Evolutionary conservation across 2,113 vertebrate genomes (phyloP).

Genomic region (Pristiophorus japonicus): DNA sequence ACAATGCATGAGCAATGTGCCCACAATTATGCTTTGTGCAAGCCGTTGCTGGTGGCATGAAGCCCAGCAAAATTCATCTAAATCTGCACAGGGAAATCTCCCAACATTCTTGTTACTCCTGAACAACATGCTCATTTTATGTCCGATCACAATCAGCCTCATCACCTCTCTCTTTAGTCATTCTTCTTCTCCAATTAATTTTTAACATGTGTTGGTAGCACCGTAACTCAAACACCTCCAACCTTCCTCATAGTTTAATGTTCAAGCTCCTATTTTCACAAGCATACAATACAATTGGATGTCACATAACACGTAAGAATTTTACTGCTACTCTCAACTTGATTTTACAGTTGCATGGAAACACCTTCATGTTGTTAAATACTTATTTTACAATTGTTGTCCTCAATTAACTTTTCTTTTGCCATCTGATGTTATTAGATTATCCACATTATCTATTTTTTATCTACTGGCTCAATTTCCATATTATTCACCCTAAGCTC

Average conservation of each 20-base stretch:
- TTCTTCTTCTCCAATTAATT: neutral
- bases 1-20: neutral
- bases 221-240: neutral
- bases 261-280: neutral
- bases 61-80: neutral
- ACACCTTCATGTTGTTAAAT: neutral
- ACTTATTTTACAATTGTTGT: neutral
- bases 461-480: neutral
- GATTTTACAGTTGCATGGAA: constrained; percentile 9
- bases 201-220: neutral
- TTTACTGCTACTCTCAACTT: too few relatives aligned
- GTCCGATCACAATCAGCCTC: neutral
- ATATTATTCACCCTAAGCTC: neutral
- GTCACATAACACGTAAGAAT: neutral
- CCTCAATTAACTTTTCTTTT: neutral
- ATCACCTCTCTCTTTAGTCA: neutral
- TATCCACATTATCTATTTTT: neutral
- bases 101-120: neutral
- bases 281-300: neutral
- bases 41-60: neutral
- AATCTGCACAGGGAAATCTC: neutral
- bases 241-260: neutral
- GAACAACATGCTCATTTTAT: neutral
- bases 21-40: neutral
- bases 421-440: neutral